Percentiles rank a stretch among this genome's conserved stretches.
Evolutionary conservation across 2,888 invertebrate species (phyloP).

Genomic region (Cancer borealis): DNA sequence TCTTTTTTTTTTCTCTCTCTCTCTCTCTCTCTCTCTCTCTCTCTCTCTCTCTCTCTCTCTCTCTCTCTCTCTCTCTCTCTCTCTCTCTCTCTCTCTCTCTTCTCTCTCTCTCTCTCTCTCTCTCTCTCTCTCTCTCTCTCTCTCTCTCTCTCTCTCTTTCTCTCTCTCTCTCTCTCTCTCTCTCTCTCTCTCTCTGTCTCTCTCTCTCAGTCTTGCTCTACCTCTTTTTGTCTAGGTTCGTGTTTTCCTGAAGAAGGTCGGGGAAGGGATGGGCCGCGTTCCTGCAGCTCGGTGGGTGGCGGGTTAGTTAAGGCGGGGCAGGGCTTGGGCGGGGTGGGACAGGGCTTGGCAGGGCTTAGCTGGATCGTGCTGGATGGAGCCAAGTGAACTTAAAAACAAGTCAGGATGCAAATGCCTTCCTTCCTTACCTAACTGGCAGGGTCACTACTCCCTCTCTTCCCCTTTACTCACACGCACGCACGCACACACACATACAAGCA

Average conservation of each 20-base stretch:
- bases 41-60: background rate
- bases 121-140: too few relatives aligned
- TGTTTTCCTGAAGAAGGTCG: background rate
- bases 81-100: too few relatives aligned
- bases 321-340: background rate
- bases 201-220: background rate
- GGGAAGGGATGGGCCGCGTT: background rate
- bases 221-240: background rate
- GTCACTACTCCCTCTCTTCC: too few relatives aligned
- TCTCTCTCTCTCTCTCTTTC: slow-evolving; percentile 1
- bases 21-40: slow-evolving; percentile 20
- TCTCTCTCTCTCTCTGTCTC: slow-evolving; percentile 20
- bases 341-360: background rate
- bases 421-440: too few relatives aligned
- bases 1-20: slow-evolving; percentile 20
- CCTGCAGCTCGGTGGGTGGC: background rate
- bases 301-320: background rate
- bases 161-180: slow-evolving; percentile 20
- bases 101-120: too few relatives aligned
- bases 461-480: too few relatives aligned
- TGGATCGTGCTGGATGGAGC: background rate
- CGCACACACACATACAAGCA: too few relatives aligned
- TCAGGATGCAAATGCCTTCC: background rate
- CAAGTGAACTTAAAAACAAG: background rate
- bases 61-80: too few relatives aligned